Base-by-base conservation (phyloP, 23 tunicate species). In the Halocynthia roretzi region DNA sequence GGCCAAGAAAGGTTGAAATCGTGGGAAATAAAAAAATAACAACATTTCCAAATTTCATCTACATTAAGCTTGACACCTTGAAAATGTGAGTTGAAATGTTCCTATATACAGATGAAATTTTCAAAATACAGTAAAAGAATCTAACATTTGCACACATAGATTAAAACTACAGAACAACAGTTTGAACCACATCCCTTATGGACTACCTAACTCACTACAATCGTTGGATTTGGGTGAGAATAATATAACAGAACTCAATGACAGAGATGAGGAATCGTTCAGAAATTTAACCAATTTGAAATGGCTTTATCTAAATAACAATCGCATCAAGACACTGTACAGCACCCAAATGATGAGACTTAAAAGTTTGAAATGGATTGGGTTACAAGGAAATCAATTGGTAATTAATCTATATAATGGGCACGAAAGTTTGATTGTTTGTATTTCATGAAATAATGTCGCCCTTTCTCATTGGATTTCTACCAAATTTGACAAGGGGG, bases 301-400 rank as follows among this genome's bases (percentile, higher is more conserved):
- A 20, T 56, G 44, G 18, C 71, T 90, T 18, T 77, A 66, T 49
- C 67, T 90, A 52, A 73, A 89, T 9, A 71, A 62, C 65, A 90
- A 90, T 56, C 54, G 20, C 12, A 51, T 73, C 7, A 73, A 52
- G 22, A 73, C 78, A 51, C 6, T 73, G 22, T 51, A 51, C 8
- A 53, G 78, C 8, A 51, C 11, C 11, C 56, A 73, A 7, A 53
- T 73, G 23, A 53, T 53, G 14, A 9, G 15, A 21, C n/a, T 73
- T 21, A 73, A 31, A 52, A 73, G 54, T 51, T 62, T 73, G 7
- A 17, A 17, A 15, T 73, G 78, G 78, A 18, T 73, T 53, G 78
- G 78, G n/a, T 53, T 73, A 53, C 62, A 73, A 73, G 65, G 20
- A 52, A 73, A 73, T 52, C 62, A 73, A 51, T 54, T 73, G 78